Conservation (phyloP, 2,888 invertebrate species). For the Deilephila porcellus region DNA sequence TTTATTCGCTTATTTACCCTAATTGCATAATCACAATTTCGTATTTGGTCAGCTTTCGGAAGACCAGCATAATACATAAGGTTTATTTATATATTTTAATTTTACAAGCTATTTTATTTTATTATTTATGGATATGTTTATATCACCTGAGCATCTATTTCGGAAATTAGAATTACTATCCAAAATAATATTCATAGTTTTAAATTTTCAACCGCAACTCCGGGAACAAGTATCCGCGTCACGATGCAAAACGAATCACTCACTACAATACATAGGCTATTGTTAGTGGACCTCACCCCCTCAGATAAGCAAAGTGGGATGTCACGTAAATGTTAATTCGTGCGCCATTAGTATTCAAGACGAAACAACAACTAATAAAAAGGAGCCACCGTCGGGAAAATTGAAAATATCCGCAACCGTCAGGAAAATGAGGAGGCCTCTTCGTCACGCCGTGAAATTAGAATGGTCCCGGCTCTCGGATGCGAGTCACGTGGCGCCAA, state of each 20-base stretch:
- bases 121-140: too few species aligned
- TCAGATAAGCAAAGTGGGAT: slow-evolving; percentile 59
- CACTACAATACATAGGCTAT: slow-evolving; percentile 1
- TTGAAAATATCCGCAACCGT: slow-evolving; percentile 83
- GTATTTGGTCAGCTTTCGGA: too few species aligned
- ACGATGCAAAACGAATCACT: slow-evolving; percentile 9
- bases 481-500: slow-evolving; percentile 72
- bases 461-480: slow-evolving; percentile 65
- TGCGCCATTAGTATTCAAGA: slow-evolving; percentile 77
- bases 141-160: too few species aligned
- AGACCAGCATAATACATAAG: too few species aligned
- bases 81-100: too few species aligned
- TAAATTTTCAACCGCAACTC: too few species aligned
- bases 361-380: slow-evolving; percentile 83
- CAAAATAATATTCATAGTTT: too few species aligned
- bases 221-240: background rate
- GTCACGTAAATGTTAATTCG: slow-evolving; percentile 74
- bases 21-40: too few species aligned
- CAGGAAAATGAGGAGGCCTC: slow-evolving; percentile 78
- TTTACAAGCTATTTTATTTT: too few species aligned
- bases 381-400: slow-evolving; percentile 77
- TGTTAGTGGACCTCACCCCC: slow-evolving; percentile 38
- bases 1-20: too few species aligned
- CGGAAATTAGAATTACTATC: too few species aligned
- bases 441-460: slow-evolving; percentile 80